Percentiles rank a stretch among this genome's conserved stretches.
phyloP scores from a whole-genome alignment of 2,113 vertebrate genomes.

The Neodon shergylaensis region DNA sequence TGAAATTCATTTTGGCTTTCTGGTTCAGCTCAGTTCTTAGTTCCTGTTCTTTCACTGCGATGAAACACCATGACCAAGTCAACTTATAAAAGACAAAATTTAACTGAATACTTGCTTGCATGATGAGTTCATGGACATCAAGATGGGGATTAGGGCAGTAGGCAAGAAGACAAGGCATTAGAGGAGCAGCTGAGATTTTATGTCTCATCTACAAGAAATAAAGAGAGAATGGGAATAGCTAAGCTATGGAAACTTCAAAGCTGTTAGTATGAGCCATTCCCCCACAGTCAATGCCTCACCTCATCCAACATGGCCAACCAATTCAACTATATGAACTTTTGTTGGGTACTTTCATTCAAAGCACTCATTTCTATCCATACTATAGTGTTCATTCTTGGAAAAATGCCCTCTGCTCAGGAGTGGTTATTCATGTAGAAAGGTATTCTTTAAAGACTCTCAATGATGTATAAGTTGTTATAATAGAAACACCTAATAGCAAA shows the following conservation, averaged over 20 bases:
- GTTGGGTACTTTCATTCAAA: neutral
- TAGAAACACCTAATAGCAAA: neutral
- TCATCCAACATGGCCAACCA: neutral
- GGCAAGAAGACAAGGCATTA: neutral
- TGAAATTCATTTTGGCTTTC: slow-evolving; percentile 36
- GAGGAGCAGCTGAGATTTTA: neutral
- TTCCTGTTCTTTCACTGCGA: neutral
- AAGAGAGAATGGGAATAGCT: neutral
- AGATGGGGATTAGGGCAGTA: neutral
- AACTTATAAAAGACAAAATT: neutral
- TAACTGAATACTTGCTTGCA: neutral
- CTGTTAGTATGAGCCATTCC: neutral
- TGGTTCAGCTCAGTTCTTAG: too few relatives aligned
- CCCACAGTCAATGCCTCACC: neutral
- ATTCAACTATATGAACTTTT: neutral
- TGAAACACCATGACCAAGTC: neutral
- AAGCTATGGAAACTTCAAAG: neutral
- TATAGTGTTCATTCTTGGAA: neutral
- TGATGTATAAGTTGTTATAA: neutral
- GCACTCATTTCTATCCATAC: neutral
- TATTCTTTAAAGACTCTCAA: neutral
- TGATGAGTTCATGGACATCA: neutral
- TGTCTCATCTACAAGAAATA: neutral
- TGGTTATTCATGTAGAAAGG: neutral
- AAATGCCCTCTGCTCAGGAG: neutral